Base-by-base conservation (phyloP, 2,113 vertebrate species). In the Cairina moschata region DNA sequence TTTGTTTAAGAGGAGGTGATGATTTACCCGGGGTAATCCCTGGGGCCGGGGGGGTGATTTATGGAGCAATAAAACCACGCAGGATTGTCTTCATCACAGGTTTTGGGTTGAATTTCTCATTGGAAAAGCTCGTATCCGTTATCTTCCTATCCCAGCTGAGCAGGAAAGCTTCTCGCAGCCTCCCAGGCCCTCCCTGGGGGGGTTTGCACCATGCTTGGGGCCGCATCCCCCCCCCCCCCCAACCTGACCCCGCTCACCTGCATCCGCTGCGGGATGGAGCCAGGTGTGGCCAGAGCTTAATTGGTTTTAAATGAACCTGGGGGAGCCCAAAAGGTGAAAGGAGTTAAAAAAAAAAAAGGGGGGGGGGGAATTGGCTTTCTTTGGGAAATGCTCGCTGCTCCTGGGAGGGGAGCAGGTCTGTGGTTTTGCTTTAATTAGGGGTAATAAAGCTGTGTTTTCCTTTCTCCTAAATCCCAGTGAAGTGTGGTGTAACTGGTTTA, bases 211-310 rank as follows among this genome's bases (percentile, higher is more conserved):
- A 11, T 2, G 36, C 62, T 40, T 17, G 14, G 26, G 62, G 62
- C 62, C 11, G 0, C 3, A 15, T 10, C 48, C 13, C 0, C 9
- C 10, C 0, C 9, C 10, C 42, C 63, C 54, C 46, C 44, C 2
- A 0, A 7, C 66, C 48, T 1, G 4, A 29, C 23, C 44, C 25
- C 0, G 0, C 74, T 69, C 91, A 58, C 81, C 69, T 90, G 75
- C 86, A 11, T 46, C 52, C 52, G 32, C 62, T 40, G 54, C 8
- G 9, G 74, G 50, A 54, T 12, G 48, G 69, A 90, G 8, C 86
- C 95, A 96, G 96, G 91, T 96, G 95, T 69, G 62, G n/a, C 58
- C 48, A 1, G 54, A n/a, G 36, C 17, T 75, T 59, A 62, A 88
- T 74, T 73, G 50, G 59, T 34, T 95, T 78, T 63, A 73, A 46